phyloP scores from a whole-genome alignment of 2,113 vertebrate genomes.

The Zingel zingel region DNA sequence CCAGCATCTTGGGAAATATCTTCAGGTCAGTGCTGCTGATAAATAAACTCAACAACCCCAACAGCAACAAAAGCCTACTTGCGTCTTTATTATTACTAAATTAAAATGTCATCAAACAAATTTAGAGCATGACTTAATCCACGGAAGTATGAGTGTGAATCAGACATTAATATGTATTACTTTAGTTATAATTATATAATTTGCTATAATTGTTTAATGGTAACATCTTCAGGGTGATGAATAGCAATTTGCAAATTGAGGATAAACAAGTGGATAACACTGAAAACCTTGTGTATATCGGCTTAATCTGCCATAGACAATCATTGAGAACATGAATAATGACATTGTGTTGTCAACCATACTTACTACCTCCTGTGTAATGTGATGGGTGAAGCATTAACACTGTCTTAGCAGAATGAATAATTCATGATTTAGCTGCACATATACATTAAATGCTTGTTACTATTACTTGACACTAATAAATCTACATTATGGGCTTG shows the following conservation, averaged over 20 bases:
- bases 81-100: background rate
- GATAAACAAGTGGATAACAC: constrained; percentile 47
- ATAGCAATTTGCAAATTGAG: constrained; percentile 48
- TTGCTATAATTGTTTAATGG: constrained; percentile 32
- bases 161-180: constrained; percentile 55
- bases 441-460: constrained; percentile 64
- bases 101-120: constrained; percentile 32
- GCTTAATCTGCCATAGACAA: constrained; percentile 40
- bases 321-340: constrained; percentile 45
- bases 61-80: background rate
- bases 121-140: background rate
- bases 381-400: constrained; percentile 56
- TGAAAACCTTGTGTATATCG: constrained; percentile 26
- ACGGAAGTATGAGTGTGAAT: constrained; percentile 12
- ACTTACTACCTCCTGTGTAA: constrained; percentile 51
- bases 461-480: constrained; percentile 64
- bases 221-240: constrained; percentile 30
- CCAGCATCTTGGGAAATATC: background rate
- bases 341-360: constrained; percentile 53
- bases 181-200: constrained; percentile 34
- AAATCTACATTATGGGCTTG: constrained; percentile 50
- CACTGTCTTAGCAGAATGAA: constrained; percentile 49
- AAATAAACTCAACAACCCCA: background rate
- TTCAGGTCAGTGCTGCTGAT: background rate
- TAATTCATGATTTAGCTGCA: constrained; percentile 66